Conservation (phyloP, 2,888 invertebrate species). For the Conistra vaccinii region DNA sequence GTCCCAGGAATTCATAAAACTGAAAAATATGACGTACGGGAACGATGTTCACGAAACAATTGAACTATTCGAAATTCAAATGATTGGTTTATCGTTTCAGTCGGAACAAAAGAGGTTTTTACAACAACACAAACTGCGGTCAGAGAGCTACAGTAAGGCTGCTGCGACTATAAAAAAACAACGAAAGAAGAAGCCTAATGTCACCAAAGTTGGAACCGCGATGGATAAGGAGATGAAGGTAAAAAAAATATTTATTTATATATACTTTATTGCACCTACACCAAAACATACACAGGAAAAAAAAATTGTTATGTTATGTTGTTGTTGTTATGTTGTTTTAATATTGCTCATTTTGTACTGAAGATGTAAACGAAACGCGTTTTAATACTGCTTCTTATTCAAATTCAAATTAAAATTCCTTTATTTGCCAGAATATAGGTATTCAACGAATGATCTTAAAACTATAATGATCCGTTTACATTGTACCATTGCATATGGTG, state of each 20-base stretch:
- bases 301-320: too few relatives aligned
- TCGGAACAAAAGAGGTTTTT: slow-evolving; percentile 98
- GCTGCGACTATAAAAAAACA: slow-evolving; percentile 97
- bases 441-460: too few relatives aligned
- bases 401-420: too few relatives aligned
- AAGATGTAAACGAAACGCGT: background rate
- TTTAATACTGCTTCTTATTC: background rate
- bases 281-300: too few relatives aligned
- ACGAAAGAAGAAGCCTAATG: slow-evolving; percentile 96
- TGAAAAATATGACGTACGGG: slow-evolving; percentile 16
- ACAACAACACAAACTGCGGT: slow-evolving; percentile 97
- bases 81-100: slow-evolving; percentile 84
- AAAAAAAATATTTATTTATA: too few relatives aligned
- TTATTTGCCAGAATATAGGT: too few relatives aligned
- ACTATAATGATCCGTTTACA: too few relatives aligned
- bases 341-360: slow-evolving; percentile 7
- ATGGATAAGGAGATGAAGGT: slow-evolving; percentile 98
- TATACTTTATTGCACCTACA: too few relatives aligned
- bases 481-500: too few relatives aligned
- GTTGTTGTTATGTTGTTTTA: too few relatives aligned
- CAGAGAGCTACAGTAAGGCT: slow-evolving; percentile 97
- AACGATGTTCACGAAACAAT: slow-evolving; percentile 24
- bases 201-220: slow-evolving; percentile 94
- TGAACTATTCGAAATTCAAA: slow-evolving; percentile 37
- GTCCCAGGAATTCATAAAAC: slow-evolving; percentile 20